A percentile compares a stretch with the other conserved stretches of the same genome.
Evolutionary conservation across 2,797 vertebrate species (phyloP).

Genomic region (Sebastes melanostomus): DNA sequence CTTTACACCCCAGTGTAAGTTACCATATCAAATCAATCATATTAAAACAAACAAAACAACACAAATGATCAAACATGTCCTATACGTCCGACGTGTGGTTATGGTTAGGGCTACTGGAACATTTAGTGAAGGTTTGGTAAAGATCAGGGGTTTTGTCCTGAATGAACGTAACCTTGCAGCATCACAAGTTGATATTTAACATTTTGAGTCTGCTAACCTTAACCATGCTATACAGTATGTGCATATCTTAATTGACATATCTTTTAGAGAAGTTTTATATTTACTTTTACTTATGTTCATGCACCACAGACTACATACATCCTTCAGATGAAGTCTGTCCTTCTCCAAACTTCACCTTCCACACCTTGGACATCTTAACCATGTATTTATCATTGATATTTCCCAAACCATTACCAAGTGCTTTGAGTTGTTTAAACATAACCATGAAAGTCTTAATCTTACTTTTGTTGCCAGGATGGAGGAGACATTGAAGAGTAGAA

Average conservation of each 20-base stretch:
- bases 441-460: not conserved
- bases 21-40: no score
- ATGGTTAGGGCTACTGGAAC: not conserved
- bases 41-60: not conserved
- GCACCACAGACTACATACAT: no score
- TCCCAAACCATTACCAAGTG: not conserved
- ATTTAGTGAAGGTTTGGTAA: not conserved
- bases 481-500: not conserved
- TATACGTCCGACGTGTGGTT: no score
- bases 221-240: not conserved
- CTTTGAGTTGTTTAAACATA: not conserved
- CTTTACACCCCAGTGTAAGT: no score
- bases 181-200: not conserved
- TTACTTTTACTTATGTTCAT: not conserved
- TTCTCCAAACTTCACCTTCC: no score
- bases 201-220: not conserved
- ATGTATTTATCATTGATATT: not conserved
- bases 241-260: not conserved
- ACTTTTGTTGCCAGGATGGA: not conserved
- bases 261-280: not conserved
- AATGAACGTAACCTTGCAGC: not conserved
- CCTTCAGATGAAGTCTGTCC: no score
- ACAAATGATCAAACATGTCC: not conserved
- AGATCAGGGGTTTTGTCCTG: no score
- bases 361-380: not conserved